phyloP scores from a whole-genome alignment of 2,888 invertebrate species.

The Ommatoiulus sabulosus region DNA sequence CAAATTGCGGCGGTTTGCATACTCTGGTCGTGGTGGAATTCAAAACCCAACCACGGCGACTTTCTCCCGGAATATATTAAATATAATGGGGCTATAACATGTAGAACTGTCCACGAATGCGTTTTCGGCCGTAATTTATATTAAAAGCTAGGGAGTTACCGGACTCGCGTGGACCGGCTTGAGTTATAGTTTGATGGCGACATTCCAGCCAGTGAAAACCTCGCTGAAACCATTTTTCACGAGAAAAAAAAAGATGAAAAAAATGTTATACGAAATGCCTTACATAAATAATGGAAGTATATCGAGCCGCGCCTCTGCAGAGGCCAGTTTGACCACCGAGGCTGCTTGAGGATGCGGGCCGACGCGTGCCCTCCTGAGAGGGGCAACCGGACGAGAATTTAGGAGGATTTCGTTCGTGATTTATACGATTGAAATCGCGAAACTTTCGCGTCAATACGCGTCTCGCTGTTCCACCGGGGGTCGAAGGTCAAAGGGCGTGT shows the following conservation, averaged over 20 bases:
- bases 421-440: neutral
- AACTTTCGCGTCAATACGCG: neutral
- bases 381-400: neutral
- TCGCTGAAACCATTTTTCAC: constrained; percentile 17
- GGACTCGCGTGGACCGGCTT: constrained; percentile 12
- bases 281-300: constrained; percentile 12
- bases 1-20: neutral
- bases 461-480: neutral
- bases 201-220: constrained; percentile 37
- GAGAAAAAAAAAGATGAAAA: neutral
- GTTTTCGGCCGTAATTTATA: constrained; percentile 17
- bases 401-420: neutral
- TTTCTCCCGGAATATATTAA: constrained; percentile 15
- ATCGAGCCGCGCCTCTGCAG: neutral
- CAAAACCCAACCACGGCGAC: neutral
- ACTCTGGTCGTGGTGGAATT: neutral
- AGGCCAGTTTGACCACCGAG: neutral
- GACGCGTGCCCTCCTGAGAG: constrained; percentile 21
- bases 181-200: constrained; percentile 1
- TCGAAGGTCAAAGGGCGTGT: constrained; percentile 10
- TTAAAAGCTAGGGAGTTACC: constrained; percentile 47
- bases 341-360: neutral
- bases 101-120: constrained; percentile 20
- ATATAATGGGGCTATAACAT: constrained; percentile 37
- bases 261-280: neutral